Evolutionary conservation across 1,140 invertebrate genomes (phyloP), one percentile per base, ranked within the genome.

Genomic region (Nasonia vitripennis): DNA sequence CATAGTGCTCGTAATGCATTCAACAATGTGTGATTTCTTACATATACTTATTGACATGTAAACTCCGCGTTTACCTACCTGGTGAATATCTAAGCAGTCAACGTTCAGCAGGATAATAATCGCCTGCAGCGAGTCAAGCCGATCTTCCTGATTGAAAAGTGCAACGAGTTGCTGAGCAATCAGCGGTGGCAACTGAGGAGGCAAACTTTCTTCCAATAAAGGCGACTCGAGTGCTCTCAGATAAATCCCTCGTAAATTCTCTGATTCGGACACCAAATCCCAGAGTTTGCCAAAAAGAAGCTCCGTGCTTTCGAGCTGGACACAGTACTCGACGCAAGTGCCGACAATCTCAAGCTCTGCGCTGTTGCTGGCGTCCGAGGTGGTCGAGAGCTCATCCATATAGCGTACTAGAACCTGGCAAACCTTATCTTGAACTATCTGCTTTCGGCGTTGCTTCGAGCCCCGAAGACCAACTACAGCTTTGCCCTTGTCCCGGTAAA

Each of bases 31-130:
- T 51, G 7, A 14, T 27, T 4, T n/a, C 34, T 78, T 78, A 62
- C 7, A 48, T 20, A 62, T 34, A 34, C 27, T 34, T 14, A 73
- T 73, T 31, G 5, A 73, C 5, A 37, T 73, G 70, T 31, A 27
- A 73, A 31, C 17, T 34, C 9, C 41, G 9, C 41, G 3, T 17
- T 4, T 41, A 87, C 81, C 85, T 84, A 96, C 96, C 93, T 98
- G 97, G 92, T 99, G 97, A 73, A 99, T 95, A 93, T 99, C 98
- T 41, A 99, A 92, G 87, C 96, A 98, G 81, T 95, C 95, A 77
- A 99, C 96, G 84, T 98, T 95, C 45, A 99, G 92, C 89, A 97
- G 96, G 10, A 98, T 95, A 62, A 98, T 95, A 85, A 98, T 96
- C 7, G 96, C 94, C 91, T 99, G 97, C 17, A 99, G 93, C 74